Evolutionary conservation across 1,140 invertebrate genomes (phyloP), one percentile per base, ranked within the genome.

Genomic region (Nasonia giraulti): DNA sequence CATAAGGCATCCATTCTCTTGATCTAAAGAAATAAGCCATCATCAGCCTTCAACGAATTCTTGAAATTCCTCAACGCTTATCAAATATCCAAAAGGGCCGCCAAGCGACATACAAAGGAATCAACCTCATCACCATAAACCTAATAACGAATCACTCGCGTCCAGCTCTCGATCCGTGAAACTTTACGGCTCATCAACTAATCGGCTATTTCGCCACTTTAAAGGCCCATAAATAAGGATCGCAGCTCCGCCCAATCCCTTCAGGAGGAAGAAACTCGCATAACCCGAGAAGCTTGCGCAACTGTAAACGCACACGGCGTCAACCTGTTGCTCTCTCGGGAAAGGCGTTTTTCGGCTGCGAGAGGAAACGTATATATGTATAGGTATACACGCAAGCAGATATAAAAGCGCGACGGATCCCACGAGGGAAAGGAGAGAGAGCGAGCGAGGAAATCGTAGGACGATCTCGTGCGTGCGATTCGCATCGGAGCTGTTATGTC

Each of bases 401-500:
- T 17, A 62, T n/a, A 62, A 5, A n/a, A 12, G 12, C 50, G 55
- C 14, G 20, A n/a, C 6, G 17, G 14, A 62, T 86, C 75, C 50
- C 79, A 82, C 66, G 55, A 85, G 77, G 86, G 81, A 44, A 62
- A 55, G 83, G 10, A 82, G 62, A 44, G 85, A 83, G 87, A 68
- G 78, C 87, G 20, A 87, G 47, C 86, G 87, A 80, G 88, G 87
- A 88, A 88, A 88, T 89, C 86, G 86, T 88, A 86, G 87, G 85
- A 86, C 88, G 86, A 89, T 89, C 86, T 87, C 86, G 86, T 17
- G 73, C 20, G 33, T n/a, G 73, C 37, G 37, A 62, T 62, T 62
- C 55, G 55, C 55, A 62, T 62, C 55, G 55, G 55, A 62, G 20
- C 55, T 75, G 37, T 75, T 75, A 20, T 44, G 37, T 75, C 55